Evolutionary conservation across 2,888 invertebrate genomes (phyloP).

Genomic region (Synergus laeviventris): DNA sequence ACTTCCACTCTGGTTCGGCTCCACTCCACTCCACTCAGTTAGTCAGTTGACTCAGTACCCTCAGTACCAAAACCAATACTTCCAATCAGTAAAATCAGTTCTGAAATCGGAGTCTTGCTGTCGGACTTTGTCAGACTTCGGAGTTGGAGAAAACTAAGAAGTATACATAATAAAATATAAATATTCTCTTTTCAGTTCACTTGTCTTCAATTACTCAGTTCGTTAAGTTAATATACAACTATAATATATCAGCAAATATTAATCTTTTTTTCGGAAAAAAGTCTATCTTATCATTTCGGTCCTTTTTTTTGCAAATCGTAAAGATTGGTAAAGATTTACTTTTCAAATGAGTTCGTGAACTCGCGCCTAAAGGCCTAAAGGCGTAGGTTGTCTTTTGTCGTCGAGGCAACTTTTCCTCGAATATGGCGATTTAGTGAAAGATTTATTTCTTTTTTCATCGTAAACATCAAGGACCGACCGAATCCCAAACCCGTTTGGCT

Average conservation of each 20-base stretch:
- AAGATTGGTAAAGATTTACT: background rate
- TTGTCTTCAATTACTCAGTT: background rate
- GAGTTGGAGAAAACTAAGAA: too few relatives aligned
- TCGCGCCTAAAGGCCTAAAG: conserved; percentile 9
- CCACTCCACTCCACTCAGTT: too few relatives aligned
- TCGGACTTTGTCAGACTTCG: too few relatives aligned
- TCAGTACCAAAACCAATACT: too few relatives aligned
- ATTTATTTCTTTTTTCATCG: conserved; percentile 24
- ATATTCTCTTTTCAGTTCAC: background rate
- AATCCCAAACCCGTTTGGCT: conserved; percentile 11
- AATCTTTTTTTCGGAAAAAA: background rate
- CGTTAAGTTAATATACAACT: background rate
- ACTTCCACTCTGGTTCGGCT: too few relatives aligned
- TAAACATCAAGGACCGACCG: background rate
- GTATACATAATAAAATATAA: too few relatives aligned
- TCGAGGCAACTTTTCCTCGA: conserved; percentile 14
- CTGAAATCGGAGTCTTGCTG: too few relatives aligned
- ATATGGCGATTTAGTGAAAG: conserved; percentile 26
- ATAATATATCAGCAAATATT: background rate
- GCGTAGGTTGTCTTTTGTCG: conserved; percentile 15
- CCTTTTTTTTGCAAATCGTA: background rate
- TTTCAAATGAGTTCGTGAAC: background rate
- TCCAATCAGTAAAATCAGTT: too few relatives aligned
- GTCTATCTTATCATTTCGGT: background rate
- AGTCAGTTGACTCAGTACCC: too few relatives aligned